Evolutionary conservation across 2,888 invertebrate species (phyloP).

Genomic region (Mimumesa dahlbomi): DNA sequence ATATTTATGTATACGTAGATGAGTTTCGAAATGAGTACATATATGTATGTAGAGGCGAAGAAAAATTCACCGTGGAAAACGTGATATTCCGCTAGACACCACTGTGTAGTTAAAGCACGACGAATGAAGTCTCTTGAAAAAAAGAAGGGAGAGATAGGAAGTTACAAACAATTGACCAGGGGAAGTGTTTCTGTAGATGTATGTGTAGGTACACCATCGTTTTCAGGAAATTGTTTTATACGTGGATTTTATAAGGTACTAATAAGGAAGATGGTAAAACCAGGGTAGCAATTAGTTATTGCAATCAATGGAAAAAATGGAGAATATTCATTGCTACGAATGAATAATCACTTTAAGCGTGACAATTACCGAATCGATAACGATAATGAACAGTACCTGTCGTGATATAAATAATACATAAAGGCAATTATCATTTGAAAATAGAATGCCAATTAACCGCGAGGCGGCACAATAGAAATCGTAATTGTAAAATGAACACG

Average conservation of each 20-base stretch:
- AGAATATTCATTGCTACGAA: background rate
- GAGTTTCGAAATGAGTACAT: too few relatives aligned
- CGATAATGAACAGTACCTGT: background rate
- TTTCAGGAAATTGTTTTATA: too few relatives aligned
- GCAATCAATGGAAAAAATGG: background rate
- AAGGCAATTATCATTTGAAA: background rate
- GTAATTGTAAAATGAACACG: too few relatives aligned
- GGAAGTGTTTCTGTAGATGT: too few relatives aligned
- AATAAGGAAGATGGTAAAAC: background rate
- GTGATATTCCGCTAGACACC: background rate
- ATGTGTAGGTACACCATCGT: too few relatives aligned
- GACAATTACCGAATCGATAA: background rate
- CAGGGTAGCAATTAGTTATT: background rate
- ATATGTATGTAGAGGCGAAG: background rate
- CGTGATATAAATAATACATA: conserved; percentile 7
- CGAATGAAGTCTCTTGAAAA: background rate
- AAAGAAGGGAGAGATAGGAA: background rate
- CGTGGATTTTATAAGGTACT: background rate
- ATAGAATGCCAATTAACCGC: background rate
- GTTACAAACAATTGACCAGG: background rate
- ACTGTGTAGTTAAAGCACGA: background rate
- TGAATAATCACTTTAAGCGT: background rate
- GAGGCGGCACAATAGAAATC: too few relatives aligned
- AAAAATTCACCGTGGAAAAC: background rate
- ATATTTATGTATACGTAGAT: too few relatives aligned